Evolutionary conservation across 1,140 invertebrate species (phyloP).

Genomic region (Saccostrea cuccullata): DNA sequence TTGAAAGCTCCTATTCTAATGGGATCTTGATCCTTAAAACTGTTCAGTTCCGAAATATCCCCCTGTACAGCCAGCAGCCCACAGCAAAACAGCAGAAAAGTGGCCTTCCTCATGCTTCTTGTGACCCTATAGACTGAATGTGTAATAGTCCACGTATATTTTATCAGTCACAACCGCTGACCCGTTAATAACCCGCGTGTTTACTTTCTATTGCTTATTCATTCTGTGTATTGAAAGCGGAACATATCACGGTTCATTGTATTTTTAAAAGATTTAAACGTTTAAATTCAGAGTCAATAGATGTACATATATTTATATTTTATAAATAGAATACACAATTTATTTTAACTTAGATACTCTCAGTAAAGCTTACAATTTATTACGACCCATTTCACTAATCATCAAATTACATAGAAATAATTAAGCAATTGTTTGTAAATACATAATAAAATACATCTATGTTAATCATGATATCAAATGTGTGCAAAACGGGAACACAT

Average conservation of each 20-base stretch:
- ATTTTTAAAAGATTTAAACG: too few relatives aligned
- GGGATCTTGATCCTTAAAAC: slow-evolving; percentile 31
- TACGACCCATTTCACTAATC: too few relatives aligned
- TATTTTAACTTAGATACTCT: too few relatives aligned
- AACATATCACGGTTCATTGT: neutral
- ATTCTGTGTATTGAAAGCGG: neutral
- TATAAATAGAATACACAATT: too few relatives aligned
- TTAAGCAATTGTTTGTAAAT: too few relatives aligned
- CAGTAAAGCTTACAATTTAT: too few relatives aligned
- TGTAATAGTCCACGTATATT: neutral
- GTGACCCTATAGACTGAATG: neutral
- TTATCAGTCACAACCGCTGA: neutral
- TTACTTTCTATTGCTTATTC: neutral
- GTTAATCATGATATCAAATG: too few relatives aligned
- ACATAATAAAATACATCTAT: too few relatives aligned
- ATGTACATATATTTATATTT: too few relatives aligned
- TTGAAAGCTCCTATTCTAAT: slow-evolving; percentile 68
- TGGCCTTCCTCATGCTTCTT: neutral
- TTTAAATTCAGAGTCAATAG: too few relatives aligned
- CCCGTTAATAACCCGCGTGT: neutral
- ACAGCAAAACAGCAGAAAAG: neutral
- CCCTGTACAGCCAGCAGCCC: neutral
- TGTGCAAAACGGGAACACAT: too few relatives aligned
- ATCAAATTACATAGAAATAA: too few relatives aligned
- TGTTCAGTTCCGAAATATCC: neutral